These are phyloP conservation scores for Ceramica pisi DNA, from an alignment of 2,888 invertebrate genomes.

Conservation along the genomic window DNA sequence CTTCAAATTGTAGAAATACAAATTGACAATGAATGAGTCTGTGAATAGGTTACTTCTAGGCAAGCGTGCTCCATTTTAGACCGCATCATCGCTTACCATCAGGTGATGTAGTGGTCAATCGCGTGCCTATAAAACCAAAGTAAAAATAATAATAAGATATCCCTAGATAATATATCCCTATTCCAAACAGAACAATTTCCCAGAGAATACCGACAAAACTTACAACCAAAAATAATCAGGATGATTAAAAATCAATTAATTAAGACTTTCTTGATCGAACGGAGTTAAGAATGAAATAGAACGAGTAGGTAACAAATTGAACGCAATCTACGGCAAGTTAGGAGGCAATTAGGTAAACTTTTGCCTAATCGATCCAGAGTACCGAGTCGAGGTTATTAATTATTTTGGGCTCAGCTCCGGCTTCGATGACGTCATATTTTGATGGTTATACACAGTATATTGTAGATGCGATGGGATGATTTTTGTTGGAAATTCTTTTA, in stretches of 20 bases:
- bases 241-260: slow-evolving; percentile 64
- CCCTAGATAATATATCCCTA: no score
- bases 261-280: slow-evolving; percentile 57
- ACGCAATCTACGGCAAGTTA: slow-evolving; percentile 70
- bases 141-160: no score
- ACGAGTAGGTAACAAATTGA: slow-evolving; percentile 72
- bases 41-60: no score
- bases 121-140: no score
- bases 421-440: slow-evolving; percentile 59
- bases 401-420: slow-evolving; percentile 61
- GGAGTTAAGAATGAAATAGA: slow-evolving; percentile 72
- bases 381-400: slow-evolving; percentile 70
- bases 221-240: slow-evolving; percentile 35
- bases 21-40: no score
- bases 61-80: no score
- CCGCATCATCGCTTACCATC: no score
- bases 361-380: slow-evolving; percentile 67
- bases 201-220: slow-evolving; percentile 1
- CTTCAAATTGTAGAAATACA: no score
- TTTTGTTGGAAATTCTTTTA: not conserved
- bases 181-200: not conserved
- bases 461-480: slow-evolving; percentile 4
- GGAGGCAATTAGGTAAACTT: slow-evolving; percentile 74
- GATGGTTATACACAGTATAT: slow-evolving; percentile 13
- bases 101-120: no score